These are phyloP conservation scores for Torymus texanus DNA, from an alignment of 2,888 invertebrate species.

Conservation along the genomic window DNA sequence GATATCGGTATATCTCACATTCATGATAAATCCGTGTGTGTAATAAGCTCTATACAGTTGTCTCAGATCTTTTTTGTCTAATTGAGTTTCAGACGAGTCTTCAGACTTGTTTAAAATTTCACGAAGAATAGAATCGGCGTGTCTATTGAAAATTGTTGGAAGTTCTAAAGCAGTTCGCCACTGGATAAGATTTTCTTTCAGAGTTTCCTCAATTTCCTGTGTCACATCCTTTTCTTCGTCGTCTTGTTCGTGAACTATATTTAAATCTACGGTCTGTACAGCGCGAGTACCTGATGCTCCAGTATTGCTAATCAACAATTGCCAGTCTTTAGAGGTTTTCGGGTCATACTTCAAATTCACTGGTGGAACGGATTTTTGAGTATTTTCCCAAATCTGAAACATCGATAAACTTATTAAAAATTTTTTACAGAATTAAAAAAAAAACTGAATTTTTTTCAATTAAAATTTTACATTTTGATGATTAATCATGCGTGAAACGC, in stretches of 20 bases:
- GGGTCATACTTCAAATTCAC: slow-evolving; percentile 68
- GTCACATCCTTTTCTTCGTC: slow-evolving; percentile 59
- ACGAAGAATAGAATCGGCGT: slow-evolving; percentile 67
- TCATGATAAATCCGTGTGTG: slow-evolving; percentile 70
- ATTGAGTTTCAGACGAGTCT: slow-evolving; percentile 59
- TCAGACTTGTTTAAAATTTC: slow-evolving; percentile 63
- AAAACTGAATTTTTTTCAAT: background rate
- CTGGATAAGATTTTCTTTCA: slow-evolving; percentile 66
- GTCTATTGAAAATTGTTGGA: slow-evolving; percentile 70
- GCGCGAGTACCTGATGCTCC: slow-evolving; percentile 59
- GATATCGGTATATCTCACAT: slow-evolving; percentile 64
- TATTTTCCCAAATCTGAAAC: slow-evolving; percentile 71
- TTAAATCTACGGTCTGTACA: slow-evolving; percentile 65
- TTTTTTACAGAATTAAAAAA: background rate
- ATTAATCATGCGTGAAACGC: slow-evolving; percentile 69
- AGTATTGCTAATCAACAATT: slow-evolving; percentile 60
- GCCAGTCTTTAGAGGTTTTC: slow-evolving; percentile 69
- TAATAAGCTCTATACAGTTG: slow-evolving; percentile 71
- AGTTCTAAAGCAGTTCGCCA: slow-evolving; percentile 67
- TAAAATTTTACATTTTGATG: slow-evolving; percentile 67
- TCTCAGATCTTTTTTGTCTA: slow-evolving; percentile 68
- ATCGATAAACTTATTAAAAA: background rate
- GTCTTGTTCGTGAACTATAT: slow-evolving; percentile 58
- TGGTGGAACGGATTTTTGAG: slow-evolving; percentile 66
- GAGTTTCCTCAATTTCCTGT: slow-evolving; percentile 65